Percentiles rank a stretch among this genome's conserved stretches.
Evolutionary conservation across 2,797 vertebrate species (phyloP).

Genomic region (Intellagama lesueurii): DNA sequence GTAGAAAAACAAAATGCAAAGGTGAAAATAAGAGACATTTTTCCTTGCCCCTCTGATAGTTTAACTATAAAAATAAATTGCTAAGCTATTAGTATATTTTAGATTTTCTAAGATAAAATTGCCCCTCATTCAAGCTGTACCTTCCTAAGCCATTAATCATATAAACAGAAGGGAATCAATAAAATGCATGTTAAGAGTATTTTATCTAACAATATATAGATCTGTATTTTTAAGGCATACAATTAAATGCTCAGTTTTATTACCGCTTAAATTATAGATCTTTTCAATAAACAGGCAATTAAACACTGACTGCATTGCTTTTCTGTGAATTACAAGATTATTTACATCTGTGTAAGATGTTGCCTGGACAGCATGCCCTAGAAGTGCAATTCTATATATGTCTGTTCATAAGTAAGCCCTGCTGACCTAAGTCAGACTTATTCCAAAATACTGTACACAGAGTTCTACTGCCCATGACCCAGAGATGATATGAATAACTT

Average conservation of each 20-base stretch:
- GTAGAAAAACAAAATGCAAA: not conserved
- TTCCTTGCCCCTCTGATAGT: not conserved
- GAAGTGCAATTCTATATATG: not conserved
- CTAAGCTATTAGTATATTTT: slow-evolving; percentile 51
- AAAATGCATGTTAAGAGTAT: slow-evolving; percentile 50
- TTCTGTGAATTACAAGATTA: slow-evolving; percentile 19
- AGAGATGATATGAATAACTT: not conserved
- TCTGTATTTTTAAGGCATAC: slow-evolving; percentile 43
- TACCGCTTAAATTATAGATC: slow-evolving; percentile 52
- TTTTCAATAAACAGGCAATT: slow-evolving; percentile 43
- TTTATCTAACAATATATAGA: slow-evolving; percentile 49
- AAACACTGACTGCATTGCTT: slow-evolving; percentile 44
- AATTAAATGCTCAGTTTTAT: slow-evolving; percentile 57
- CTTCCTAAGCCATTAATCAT: slow-evolving; percentile 62
- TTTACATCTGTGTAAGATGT: not conserved
- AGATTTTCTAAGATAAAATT: slow-evolving; percentile 52
- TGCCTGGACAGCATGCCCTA: not conserved
- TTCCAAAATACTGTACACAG: not conserved
- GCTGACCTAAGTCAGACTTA: not conserved
- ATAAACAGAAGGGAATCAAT: slow-evolving; percentile 4
- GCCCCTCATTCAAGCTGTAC: slow-evolving; percentile 44
- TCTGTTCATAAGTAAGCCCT: not conserved
- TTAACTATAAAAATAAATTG: slow-evolving; percentile 60
- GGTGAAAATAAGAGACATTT: not conserved
- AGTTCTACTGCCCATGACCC: not conserved